Base-by-base conservation (phyloP, 1,140 invertebrate genomes). In the Macrocentrus cingulum region DNA sequence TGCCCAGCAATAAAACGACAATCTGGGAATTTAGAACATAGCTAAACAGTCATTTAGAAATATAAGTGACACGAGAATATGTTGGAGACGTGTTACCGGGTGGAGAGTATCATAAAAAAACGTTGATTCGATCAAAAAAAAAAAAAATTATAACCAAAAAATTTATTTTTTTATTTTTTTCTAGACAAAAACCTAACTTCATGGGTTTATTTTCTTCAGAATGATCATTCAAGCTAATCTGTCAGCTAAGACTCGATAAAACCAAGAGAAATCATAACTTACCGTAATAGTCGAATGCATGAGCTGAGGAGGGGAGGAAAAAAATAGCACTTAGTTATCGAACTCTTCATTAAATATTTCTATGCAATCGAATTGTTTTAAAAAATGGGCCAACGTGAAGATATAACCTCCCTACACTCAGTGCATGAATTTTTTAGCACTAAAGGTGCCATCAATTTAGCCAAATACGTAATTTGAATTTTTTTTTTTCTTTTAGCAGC, bases 211-310 rank as follows among this genome's bases (percentile, higher is more conserved):
- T n/a, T 22, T 48, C 13, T 20, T 15, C 19, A n/a, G 29, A 16
- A 13, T 18, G 29, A 46, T 19, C 13, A 16, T 46, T 46, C 6
- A 32, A 3, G 2, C 49, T 51, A 51, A 51, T 19, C 49, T 37
- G 49, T n/a, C 48, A 39, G 25, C 23, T 56, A 54, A 61, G 20
- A 56, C 45, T 60, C 57, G 53, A 44, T 56, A 58, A 75, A 81
- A 81, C 73, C 82, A 84, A 83, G 80, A 84, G 83, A 84, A 89
- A 88, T 85, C 85, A 85, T 84, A 85, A 95, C 94, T 97, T 94
- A 97, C 94, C 94, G 92, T 97, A 97, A 87, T 96, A 97, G 85
- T 95, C 94, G 85, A 94, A 94, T 77, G 93, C 91, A 87, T 95
- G 93, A 85, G 92, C 94, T 96, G 87, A 82, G 84, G 82, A 81